Conservation (phyloP, 2,888 invertebrate species). For the Spilosoma lubricipeda region DNA sequence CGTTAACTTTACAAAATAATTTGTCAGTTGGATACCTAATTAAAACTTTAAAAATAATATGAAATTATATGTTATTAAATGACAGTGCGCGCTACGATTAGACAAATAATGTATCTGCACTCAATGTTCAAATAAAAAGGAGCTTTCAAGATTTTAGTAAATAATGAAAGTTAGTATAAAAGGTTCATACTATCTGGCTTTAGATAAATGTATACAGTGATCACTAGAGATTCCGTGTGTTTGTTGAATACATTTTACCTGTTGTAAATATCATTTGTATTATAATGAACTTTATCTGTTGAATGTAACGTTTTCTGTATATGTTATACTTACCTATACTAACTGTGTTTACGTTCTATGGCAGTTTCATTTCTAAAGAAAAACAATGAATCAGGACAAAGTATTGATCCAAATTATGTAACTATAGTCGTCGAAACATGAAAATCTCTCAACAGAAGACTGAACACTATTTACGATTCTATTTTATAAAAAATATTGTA, state of each 20-base stretch:
- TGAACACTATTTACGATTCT: conserved; percentile 84
- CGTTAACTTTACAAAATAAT: neutral
- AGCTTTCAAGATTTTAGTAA: conserved; percentile 85
- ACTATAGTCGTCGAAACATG: conserved; percentile 61
- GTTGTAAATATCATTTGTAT: conserved; percentile 75
- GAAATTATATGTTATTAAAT: conserved; percentile 31
- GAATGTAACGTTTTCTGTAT: conserved; percentile 62
- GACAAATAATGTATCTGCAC: conserved; percentile 85
- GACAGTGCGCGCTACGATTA: conserved; percentile 84
- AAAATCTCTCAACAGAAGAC: conserved; percentile 81
- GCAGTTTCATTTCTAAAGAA: conserved; percentile 38
- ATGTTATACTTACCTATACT: conserved; percentile 61
- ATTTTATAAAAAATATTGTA: conserved; percentile 83
- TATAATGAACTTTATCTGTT: conserved; percentile 65
- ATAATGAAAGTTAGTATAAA: conserved; percentile 83
- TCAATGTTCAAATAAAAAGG: conserved; percentile 86
- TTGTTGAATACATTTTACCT: conserved; percentile 59
- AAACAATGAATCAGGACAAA: conserved; percentile 46
- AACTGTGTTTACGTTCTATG: conserved; percentile 47
- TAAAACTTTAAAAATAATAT: conserved; percentile 8
- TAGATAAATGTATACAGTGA: conserved; percentile 86
- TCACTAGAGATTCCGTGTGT: conserved; percentile 70
- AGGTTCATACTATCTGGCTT: conserved; percentile 82
- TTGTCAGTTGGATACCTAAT: conserved; percentile 26
- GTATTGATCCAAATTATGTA: conserved; percentile 52